phyloP scores from a whole-genome alignment of 1,140 invertebrate genomes.

The Lepidotrigona ventralis region DNA sequence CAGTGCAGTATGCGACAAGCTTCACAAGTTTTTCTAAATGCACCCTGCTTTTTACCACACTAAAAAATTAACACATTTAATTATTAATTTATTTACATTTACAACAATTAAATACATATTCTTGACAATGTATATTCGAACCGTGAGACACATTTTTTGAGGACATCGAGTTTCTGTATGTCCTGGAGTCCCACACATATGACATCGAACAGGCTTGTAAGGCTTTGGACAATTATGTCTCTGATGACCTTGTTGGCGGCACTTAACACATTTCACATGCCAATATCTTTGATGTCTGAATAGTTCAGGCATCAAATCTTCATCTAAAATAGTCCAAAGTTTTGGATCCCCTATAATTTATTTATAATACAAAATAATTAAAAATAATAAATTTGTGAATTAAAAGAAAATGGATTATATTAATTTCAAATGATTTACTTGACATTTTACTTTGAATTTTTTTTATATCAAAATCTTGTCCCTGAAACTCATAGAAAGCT shows the following conservation, averaged over 20 bases:
- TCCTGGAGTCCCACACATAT: constrained; percentile 83
- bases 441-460: constrained; percentile 81
- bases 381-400: constrained; percentile 15
- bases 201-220: constrained; percentile 79
- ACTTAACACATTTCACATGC: constrained; percentile 80
- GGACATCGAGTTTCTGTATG: constrained; percentile 84
- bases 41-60: constrained; percentile 83
- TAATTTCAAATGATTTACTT: constrained; percentile 74
- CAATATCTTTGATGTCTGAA: constrained; percentile 64
- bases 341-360: constrained; percentile 75
- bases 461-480: constrained; percentile 81
- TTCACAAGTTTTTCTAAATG: constrained; percentile 82
- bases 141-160: constrained; percentile 84
- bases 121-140: constrained; percentile 73
- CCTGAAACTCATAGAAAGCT: constrained; percentile 83
- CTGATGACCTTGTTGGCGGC: constrained; percentile 80
- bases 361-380: constrained; percentile 45
- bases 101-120: constrained; percentile 15
- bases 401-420: neutral
- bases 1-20: constrained; percentile 80
- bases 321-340: constrained; percentile 76
- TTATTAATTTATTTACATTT: no score
- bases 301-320: constrained; percentile 67
- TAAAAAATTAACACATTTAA: constrained; percentile 69
- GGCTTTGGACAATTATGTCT: constrained; percentile 75